Conservation (phyloP, 37 sponge, comb jelly and placozoan species). For the Cliona cf. orientalis region DNA sequence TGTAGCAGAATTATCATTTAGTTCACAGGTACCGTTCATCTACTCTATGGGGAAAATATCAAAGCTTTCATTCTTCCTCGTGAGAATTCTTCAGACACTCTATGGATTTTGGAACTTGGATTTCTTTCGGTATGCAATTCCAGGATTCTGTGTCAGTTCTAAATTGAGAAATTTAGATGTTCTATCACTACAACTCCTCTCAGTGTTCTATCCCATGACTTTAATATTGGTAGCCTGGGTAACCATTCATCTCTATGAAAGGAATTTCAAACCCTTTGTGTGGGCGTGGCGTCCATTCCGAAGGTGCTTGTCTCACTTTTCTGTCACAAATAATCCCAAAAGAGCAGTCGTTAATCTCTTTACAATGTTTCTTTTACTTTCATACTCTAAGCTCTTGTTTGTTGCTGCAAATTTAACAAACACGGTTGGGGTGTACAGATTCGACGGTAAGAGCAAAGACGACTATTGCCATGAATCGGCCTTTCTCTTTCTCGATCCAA, state of each 20-base stretch:
- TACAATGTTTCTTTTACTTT: conserved; percentile 22
- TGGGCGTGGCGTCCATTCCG: conserved; percentile 13
- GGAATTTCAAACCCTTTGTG: conserved; percentile 1
- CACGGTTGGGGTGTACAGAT: neutral
- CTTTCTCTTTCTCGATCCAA: neutral
- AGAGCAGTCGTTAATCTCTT: conserved; percentile 5
- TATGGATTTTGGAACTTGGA: conserved; percentile 63
- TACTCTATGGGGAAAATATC: neutral
- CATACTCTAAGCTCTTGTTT: conserved; percentile 26
- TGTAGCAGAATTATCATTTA: neutral
- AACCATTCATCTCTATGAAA: conserved; percentile 10
- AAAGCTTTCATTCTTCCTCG: neutral
- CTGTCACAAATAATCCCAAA: conserved; percentile 19
- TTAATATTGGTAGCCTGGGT: conserved; percentile 1
- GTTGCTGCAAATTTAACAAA: neutral
- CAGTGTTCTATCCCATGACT: conserved; percentile 45
- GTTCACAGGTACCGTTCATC: neutral
- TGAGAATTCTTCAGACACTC: neutral
- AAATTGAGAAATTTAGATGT: conserved; percentile 35
- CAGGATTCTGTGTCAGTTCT: conserved; percentile 35
- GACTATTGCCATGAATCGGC: neutral
- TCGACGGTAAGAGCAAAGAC: neutral
- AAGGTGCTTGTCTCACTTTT: conserved; percentile 10
- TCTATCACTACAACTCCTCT: conserved; percentile 22
- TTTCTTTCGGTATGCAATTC: conserved; percentile 43